Conservation (phyloP, 2,888 invertebrate species). For the Incurvaria masculella region DNA sequence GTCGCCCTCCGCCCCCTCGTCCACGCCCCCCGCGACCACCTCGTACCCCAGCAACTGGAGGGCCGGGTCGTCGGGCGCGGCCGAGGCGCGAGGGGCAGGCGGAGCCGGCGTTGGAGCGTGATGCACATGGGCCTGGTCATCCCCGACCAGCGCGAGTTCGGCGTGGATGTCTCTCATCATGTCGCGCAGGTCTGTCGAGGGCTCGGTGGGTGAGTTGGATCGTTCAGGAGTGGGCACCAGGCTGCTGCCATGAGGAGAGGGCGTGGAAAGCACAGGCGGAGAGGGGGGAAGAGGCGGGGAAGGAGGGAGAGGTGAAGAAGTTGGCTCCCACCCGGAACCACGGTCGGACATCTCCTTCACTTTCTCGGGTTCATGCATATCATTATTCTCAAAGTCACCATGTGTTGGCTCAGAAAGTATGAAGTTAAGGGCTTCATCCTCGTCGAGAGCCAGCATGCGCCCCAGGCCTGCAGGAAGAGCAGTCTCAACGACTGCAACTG, state of each 20-base stretch:
- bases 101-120: neutral
- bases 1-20: too few species aligned
- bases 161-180: conserved; percentile 52
- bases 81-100: conserved; percentile 20
- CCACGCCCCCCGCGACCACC: conserved; percentile 53
- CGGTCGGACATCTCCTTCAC: too few species aligned
- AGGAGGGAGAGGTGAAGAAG: too few species aligned
- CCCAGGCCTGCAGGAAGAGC: conserved; percentile 41
- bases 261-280: too few species aligned
- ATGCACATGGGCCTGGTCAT: conserved; percentile 26
- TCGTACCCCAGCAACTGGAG: conserved; percentile 57
- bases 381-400: conserved; percentile 15
- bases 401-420: conserved; percentile 52
- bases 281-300: too few species aligned
- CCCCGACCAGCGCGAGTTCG: conserved; percentile 36
- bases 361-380: conserved; percentile 13
- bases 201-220: conserved; percentile 1
- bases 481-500: conserved; percentile 33
- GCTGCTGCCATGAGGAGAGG: conserved; percentile 51
- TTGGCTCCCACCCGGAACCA: too few species aligned
- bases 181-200: conserved; percentile 53
- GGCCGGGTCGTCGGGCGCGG: conserved; percentile 37
- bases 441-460: conserved; percentile 55
- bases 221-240: conserved; percentile 50
- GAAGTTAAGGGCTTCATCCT: conserved; percentile 70